Evolutionary conservation across 1,140 invertebrate genomes (phyloP).

Genomic region (Portunus trituberculatus): DNA sequence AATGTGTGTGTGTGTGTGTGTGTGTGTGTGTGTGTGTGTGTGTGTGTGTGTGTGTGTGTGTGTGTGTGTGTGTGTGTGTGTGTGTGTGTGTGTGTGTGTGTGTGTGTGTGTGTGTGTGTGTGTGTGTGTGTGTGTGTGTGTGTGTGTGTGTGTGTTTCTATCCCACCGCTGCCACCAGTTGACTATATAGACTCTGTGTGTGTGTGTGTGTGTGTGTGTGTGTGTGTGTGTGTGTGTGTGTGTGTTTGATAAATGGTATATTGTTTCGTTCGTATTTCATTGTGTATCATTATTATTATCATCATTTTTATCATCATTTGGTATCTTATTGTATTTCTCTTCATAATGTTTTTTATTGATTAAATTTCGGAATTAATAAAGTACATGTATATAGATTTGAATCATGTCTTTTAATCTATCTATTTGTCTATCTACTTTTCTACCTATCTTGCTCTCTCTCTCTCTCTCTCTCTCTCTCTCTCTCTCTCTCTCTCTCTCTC

Average conservation of each 20-base stretch:
- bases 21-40: slow-evolving; percentile 16
- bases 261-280: too few species aligned
- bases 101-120: neutral
- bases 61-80: too few species aligned
- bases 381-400: too few species aligned
- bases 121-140: neutral
- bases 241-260: neutral
- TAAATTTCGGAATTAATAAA: neutral
- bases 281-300: neutral
- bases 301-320: neutral
- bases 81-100: too few species aligned
- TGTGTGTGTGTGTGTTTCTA: too few species aligned
- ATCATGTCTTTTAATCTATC: too few species aligned
- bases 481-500: too few species aligned
- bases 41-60: neutral
- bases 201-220: neutral
- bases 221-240: slow-evolving; percentile 7
- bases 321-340: neutral
- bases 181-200: too few species aligned
- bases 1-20: neutral
- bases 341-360: neutral
- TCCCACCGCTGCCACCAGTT: too few species aligned
- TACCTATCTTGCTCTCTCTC: neutral
- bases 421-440: neutral
- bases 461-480: neutral